Conservation (phyloP, 2,113 vertebrate genomes). For the Chinchilla lanigera region DNA sequence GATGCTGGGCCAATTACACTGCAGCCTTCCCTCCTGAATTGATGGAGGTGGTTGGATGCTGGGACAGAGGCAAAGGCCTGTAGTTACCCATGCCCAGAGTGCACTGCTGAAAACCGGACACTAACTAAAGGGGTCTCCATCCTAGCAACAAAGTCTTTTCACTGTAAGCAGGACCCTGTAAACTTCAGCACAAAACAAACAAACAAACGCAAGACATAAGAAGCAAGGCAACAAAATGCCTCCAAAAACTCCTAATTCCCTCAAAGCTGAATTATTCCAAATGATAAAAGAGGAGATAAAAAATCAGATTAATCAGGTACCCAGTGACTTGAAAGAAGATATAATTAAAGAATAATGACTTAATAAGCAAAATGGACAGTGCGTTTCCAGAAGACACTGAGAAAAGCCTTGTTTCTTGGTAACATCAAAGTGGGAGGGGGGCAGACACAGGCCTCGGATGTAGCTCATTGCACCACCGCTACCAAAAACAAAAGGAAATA, state of each 20-base stretch:
- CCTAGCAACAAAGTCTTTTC: not conserved
- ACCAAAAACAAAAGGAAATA: constrained; percentile 9
- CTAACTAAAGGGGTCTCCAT: not conserved
- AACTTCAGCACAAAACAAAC: not conserved
- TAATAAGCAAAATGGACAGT: not conserved
- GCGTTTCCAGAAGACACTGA: not conserved
- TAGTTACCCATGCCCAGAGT: not conserved
- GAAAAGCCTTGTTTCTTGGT: not conserved
- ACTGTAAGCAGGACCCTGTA: not conserved
- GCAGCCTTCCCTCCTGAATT: not conserved
- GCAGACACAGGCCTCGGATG: not conserved
- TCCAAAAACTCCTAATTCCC: not conserved
- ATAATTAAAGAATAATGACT: not conserved
- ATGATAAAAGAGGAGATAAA: not conserved
- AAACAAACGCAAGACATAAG: not conserved
- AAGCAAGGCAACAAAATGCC: not conserved
- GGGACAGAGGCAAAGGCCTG: not conserved
- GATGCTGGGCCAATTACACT: not conserved
- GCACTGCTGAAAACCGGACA: not conserved
- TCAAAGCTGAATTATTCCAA: not conserved
- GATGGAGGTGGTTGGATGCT: not conserved
- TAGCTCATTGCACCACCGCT: not conserved
- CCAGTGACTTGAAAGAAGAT: not conserved
- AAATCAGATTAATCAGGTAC: not conserved
- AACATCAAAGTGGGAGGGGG: not conserved